Evolutionary conservation across 2,888 invertebrate species (phyloP).

Genomic region (Caenorhabditis panamensis): DNA sequence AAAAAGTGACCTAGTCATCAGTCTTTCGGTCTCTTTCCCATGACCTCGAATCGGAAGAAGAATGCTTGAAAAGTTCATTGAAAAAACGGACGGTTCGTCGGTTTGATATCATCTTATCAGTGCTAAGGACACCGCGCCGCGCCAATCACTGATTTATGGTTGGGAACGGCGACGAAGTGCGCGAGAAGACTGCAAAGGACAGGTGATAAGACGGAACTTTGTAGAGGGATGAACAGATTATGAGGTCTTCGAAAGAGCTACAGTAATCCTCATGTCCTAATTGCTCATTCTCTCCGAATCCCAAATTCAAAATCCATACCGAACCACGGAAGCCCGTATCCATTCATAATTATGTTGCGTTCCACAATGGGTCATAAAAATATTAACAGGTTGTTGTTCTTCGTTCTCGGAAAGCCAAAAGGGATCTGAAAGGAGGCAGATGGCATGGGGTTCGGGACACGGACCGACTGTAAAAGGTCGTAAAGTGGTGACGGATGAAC

Average conservation of each 20-base stretch:
- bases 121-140: slow-evolving; percentile 22
- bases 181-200: neutral
- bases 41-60: slow-evolving; percentile 37
- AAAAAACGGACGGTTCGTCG: slow-evolving; percentile 9
- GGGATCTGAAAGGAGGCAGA: slow-evolving; percentile 11
- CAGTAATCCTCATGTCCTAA: neutral
- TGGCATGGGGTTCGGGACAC: slow-evolving; percentile 15
- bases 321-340: neutral
- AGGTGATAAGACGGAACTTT: too few species aligned
- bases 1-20: slow-evolving; percentile 3
- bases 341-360: slow-evolving; percentile 15
- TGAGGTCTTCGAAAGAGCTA: too few species aligned
- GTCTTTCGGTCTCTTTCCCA: slow-evolving; percentile 11
- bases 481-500: slow-evolving; percentile 37
- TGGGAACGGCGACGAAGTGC: slow-evolving; percentile 20
- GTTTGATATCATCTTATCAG: slow-evolving; percentile 19
- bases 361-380: slow-evolving; percentile 49
- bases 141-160: slow-evolving; percentile 52
- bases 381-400: slow-evolving; percentile 57
- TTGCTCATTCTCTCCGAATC: neutral
- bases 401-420: neutral
- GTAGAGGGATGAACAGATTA: too few species aligned
- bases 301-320: slow-evolving; percentile 8
- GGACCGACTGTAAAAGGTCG: slow-evolving; percentile 55
- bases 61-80: slow-evolving; percentile 5